Evolutionary conservation across 2,888 invertebrate species (phyloP), one percentile per base, ranked within the genome.

Genomic region (Tinea pellionella): DNA sequence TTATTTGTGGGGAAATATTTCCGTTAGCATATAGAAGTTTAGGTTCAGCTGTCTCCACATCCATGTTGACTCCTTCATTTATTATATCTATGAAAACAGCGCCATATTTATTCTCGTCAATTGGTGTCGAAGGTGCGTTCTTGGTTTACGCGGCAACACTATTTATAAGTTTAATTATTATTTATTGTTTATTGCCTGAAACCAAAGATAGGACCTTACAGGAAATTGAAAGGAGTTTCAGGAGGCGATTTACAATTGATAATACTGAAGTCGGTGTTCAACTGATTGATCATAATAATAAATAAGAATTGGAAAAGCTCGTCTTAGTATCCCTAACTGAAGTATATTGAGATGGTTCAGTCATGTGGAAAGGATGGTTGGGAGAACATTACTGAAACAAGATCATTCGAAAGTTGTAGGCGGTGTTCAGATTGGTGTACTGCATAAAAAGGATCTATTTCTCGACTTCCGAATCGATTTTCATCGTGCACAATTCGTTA

Each of bases 21-120:
- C 87, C 86, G 1, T 71, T 86, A 65, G 79, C 84, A 1, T 85
- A 86, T 63, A 79, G 86, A 65, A 86, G 84, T 66, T 73, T 86
- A 63, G 86, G 86, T 0, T 85, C 86, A 12, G 80, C 86, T 0
- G 67, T 87, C 18, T 84, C 86, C 1, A 86, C 85, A 0, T 81
- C 85, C 30, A 85, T 86, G 66, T 67, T 86, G 63, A 84, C 86
- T 0, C 85, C 86, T 7, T 67, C 85, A 12, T 86, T 87, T 61
- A 74, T 87, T 7, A 68, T 85, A 9, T 86, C 86, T 0, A 87
- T 87, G 86, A 87, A 87, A 65, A 82, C 86, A n/a, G 87, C 86
- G 0, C 86, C 86, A 7, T 74, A 86, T 70, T 67, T 87, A 16
- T 87, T 80, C 61, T 75, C 82, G 0, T 78, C 86, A 1, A 75